Evolutionary conservation across 2,113 vertebrate genomes (phyloP).

Genomic region (Elephas maximus): DNA sequence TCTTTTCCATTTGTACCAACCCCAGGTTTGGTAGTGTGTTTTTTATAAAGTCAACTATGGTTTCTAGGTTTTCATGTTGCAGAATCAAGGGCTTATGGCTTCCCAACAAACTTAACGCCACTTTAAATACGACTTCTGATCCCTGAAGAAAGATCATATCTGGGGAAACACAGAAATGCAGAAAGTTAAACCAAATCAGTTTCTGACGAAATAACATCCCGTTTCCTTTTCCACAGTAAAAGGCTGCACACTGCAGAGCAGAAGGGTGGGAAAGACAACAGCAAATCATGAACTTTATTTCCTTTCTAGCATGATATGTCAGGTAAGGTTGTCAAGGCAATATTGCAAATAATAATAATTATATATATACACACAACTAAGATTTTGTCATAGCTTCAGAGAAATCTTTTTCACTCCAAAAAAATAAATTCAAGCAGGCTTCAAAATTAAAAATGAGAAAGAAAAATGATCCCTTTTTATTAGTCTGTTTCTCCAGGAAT

Average conservation of each 20-base stretch:
- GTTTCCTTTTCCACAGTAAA: neutral
- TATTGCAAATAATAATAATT: neutral
- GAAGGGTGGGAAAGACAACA: neutral
- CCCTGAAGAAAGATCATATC: slow-evolving; percentile 98
- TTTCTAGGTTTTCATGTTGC: slow-evolving; percentile 96
- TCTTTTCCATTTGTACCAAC: slow-evolving; percentile 98
- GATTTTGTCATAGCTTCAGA: slow-evolving; percentile 25
- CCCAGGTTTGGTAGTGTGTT: slow-evolving; percentile 96
- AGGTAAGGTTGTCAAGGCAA: slow-evolving; percentile 12
- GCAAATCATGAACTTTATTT: neutral
- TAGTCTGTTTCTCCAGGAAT: slow-evolving; percentile 33
- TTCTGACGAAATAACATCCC: slow-evolving; percentile 44
- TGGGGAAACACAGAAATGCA: slow-evolving; percentile 84
- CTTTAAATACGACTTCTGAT: slow-evolving; percentile 97
- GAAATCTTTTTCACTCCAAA: slow-evolving; percentile 37
- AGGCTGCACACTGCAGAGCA: neutral
- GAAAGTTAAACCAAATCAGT: slow-evolving; percentile 53
- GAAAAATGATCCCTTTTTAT: neutral
- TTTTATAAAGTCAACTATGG: slow-evolving; percentile 98
- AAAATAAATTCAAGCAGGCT: slow-evolving; percentile 32
- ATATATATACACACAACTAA: neutral
- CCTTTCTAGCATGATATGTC: slow-evolving; percentile 49
- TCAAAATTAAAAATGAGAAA: slow-evolving; percentile 51
- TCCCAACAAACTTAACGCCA: slow-evolving; percentile 95
- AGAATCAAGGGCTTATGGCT: slow-evolving; percentile 97